Conservation (phyloP, 2,113 vertebrate genomes). For the Bombycilla garrulus region DNA sequence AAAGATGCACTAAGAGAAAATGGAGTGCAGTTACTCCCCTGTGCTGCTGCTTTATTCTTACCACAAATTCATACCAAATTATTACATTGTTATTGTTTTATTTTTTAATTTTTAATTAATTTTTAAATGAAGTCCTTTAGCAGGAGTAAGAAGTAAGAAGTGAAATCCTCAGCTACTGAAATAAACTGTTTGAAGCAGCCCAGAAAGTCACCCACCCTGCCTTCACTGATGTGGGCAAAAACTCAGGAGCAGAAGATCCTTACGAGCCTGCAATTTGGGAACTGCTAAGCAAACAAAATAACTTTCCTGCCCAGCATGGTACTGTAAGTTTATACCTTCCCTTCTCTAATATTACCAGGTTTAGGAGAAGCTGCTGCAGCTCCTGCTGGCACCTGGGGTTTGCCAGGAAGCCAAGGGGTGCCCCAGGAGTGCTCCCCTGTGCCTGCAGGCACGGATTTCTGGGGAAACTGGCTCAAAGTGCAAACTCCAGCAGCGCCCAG, state of each 20-base stretch:
- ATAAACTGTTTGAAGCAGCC: neutral
- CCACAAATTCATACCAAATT: neutral
- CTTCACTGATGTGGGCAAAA: accelerated
- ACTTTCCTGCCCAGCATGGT: neutral
- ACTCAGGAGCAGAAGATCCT: neutral
- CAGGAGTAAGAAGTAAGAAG: neutral
- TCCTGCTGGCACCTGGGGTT: accelerated
- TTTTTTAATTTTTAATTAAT: neutral
- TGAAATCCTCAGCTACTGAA: neutral
- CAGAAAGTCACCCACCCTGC: neutral
- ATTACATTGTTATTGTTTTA: neutral
- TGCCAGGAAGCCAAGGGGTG: neutral
- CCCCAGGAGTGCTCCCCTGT: neutral
- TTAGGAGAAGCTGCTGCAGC: neutral
- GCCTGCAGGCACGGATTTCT: neutral
- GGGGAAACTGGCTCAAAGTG: neutral
- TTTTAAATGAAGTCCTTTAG: neutral
- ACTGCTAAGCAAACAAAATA: neutral
- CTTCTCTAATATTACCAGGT: neutral
- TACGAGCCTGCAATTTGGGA: neutral
- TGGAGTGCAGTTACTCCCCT: accelerated
- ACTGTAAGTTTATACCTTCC: neutral
- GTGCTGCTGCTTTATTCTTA: neutral
- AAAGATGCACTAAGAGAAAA: neutral
- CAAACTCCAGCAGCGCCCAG: neutral